Evolutionary conservation across 2,797 vertebrate species (phyloP).

Genomic region (Acanthis flammea): DNA sequence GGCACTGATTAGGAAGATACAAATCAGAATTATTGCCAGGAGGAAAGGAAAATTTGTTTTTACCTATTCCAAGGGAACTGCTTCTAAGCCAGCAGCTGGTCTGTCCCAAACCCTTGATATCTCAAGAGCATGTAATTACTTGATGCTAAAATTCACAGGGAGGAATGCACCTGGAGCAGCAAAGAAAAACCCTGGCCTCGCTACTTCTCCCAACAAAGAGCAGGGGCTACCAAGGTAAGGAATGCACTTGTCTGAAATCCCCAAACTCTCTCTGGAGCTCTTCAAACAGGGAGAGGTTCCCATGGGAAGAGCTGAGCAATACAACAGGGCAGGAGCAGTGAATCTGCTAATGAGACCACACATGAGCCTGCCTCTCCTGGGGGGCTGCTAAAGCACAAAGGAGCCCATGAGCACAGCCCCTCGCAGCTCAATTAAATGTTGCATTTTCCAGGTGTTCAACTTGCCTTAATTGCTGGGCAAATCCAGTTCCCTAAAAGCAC

Average conservation of each 20-base stretch:
- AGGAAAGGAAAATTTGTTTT: not conserved
- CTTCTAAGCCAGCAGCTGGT: not conserved
- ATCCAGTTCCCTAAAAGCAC: not conserved
- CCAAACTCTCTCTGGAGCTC: not conserved
- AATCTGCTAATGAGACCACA: conserved; percentile 41
- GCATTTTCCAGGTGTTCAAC: conserved; percentile 4
- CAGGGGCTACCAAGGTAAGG: not conserved
- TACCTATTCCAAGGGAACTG: not conserved
- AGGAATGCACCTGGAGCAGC: not conserved
- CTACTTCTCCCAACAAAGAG: not conserved
- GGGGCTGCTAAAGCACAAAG: not conserved
- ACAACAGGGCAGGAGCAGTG: not conserved
- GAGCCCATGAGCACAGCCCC: not conserved
- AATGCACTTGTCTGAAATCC: not conserved
- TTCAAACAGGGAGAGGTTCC: not conserved
- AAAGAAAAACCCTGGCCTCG: not conserved
- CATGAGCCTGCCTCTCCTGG: not conserved
- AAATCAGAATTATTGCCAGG: not conserved
- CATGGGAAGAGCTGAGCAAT: conserved; percentile 8
- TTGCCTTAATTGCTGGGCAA: not conserved
- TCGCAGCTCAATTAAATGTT: not conserved
- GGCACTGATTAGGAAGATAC: not conserved
- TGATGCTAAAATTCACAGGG: not conserved
- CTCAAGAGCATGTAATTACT: not conserved
- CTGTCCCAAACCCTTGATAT: not conserved